Conservation (phyloP, 2,888 invertebrate genomes). For the Tortricodes alternella region DNA sequence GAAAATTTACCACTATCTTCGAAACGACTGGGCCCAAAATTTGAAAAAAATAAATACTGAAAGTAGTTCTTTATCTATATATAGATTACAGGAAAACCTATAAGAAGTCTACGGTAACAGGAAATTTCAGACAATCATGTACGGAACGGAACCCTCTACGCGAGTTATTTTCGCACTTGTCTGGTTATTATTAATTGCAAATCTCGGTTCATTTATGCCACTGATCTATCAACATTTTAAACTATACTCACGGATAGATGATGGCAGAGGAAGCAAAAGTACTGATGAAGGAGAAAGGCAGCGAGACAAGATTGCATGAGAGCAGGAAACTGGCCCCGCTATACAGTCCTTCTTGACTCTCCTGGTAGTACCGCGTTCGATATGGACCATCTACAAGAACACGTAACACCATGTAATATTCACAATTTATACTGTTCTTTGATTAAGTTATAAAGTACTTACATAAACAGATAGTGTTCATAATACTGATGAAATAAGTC, state of each 20-base stretch:
- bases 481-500: conserved; percentile 86
- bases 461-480: conserved; percentile 87
- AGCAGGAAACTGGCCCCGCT: conserved; percentile 92
- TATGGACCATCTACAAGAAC: conserved; percentile 87
- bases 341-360: conserved; percentile 94
- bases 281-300: conserved; percentile 92
- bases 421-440: neutral
- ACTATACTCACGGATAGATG: conserved; percentile 85
- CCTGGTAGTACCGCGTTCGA: conserved; percentile 96
- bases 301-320: conserved; percentile 90
- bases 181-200: too few relatives aligned
- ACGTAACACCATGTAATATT: neutral
- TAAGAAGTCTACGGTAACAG: too few relatives aligned
- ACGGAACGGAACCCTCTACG: too few relatives aligned
- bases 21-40: too few relatives aligned
- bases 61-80: too few relatives aligned
- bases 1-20: too few relatives aligned
- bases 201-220: too few relatives aligned
- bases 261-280: conserved; percentile 88
- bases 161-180: too few relatives aligned
- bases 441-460: conserved; percentile 57
- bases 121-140: too few relatives aligned
- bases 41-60: too few relatives aligned
- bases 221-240: neutral
- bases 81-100: too few relatives aligned